Evolutionary conservation across 2,113 vertebrate species (phyloP).

Genomic region (Xiphophorus couchianus): DNA sequence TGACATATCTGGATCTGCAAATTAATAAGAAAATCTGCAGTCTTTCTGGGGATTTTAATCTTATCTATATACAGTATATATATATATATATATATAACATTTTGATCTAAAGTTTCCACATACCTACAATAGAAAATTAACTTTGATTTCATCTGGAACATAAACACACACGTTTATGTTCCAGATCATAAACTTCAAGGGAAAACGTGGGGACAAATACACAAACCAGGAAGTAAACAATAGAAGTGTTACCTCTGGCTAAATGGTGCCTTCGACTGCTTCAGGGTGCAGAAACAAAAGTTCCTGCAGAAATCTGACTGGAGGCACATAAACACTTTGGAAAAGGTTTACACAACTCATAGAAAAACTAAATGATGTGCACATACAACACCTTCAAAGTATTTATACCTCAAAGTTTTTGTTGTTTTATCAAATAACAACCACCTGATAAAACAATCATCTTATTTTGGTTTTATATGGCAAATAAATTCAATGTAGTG

Average conservation of each 20-base stretch:
- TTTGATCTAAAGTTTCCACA: constrained; percentile 4
- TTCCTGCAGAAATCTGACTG: no score
- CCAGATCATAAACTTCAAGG: not conserved
- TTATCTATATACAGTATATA: no score
- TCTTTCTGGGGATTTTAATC: not conserved
- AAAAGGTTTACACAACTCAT: no score
- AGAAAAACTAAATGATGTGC: no score
- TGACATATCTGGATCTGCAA: constrained; percentile 12
- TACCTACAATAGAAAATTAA: not conserved
- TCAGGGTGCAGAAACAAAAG: not conserved
- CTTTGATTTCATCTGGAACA: not conserved
- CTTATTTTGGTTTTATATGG: no score
- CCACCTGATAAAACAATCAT: no score
- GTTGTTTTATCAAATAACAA: no score
- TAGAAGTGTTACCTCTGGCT: not conserved
- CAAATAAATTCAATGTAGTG: no score
- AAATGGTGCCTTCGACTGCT: not conserved
- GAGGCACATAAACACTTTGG: no score
- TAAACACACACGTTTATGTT: not conserved
- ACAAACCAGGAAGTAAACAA: not conserved
- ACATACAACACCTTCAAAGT: no score
- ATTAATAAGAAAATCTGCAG: constrained; percentile 19
- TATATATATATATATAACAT: not conserved
- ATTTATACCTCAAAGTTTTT: no score
- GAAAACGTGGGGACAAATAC: not conserved